Evolutionary conservation across 30 jellyfish, hydroid and myxozoan species (phyloP).

Genomic region (Cassiopea andromeda): DNA sequence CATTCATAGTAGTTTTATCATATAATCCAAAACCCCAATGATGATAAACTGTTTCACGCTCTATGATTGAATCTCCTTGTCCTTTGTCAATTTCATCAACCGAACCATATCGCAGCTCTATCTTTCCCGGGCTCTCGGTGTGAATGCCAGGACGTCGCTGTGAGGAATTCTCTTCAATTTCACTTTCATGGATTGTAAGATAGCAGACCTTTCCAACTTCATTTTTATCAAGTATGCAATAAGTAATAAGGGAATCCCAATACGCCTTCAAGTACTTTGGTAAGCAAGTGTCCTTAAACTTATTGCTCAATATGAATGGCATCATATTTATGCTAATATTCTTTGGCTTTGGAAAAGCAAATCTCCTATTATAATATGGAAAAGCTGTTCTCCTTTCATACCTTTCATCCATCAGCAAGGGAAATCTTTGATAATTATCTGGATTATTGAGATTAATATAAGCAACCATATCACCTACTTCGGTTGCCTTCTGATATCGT

Average conservation of each 20-base stretch:
- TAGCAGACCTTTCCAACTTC: slow-evolving; percentile 63
- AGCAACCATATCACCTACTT: not conserved
- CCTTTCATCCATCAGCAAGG: not conserved
- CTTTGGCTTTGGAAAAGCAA: slow-evolving; percentile 58
- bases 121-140: slow-evolving; percentile 78
- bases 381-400: not conserved
- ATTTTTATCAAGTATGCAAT: not conserved
- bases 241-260: not conserved
- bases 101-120: not conserved
- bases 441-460: slow-evolving; percentile 14
- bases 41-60: slow-evolving; percentile 14
- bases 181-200: slow-evolving; percentile 77
- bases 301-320: slow-evolving; percentile 64
- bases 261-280: slow-evolving; percentile 52
- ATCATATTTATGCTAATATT: slow-evolving; percentile 74
- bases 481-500: not conserved
- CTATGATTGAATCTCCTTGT: not conserved
- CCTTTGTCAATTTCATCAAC: not conserved
- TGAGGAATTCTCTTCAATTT: slow-evolving; percentile 39
- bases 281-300: slow-evolving; percentile 27
- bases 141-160: slow-evolving; percentile 88
- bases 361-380: not conserved
- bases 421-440: not conserved
- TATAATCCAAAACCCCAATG: slow-evolving; percentile 23
- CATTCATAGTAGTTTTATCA: not conserved